These are phyloP conservation scores for human (Homo sapiens) DNA, from an alignment of 2,113 vertebrate species.

Conservation along the genomic window GRCh38 chr5:144700501-144701000, in stretches of 20 bases:
- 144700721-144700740: background rate
- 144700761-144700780: background rate
- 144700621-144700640: background rate
- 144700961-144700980: background rate
- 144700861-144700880: background rate
- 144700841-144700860: background rate
- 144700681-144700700: background rate
- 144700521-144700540: background rate
- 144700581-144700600: background rate
- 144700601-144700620: background rate
- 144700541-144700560: background rate
- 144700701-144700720: background rate
- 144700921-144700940: background rate
- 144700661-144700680: background rate
- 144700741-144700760: background rate
- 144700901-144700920: background rate
- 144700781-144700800: background rate
- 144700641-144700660: background rate
- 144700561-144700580: background rate
- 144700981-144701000: background rate
- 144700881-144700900: background rate
- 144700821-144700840: background rate
- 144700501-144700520: background rate
- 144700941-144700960: background rate
- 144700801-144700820: background rate